Base-by-base conservation (phyloP, 1,140 invertebrate species). In the Carposina sasakii region DNA sequence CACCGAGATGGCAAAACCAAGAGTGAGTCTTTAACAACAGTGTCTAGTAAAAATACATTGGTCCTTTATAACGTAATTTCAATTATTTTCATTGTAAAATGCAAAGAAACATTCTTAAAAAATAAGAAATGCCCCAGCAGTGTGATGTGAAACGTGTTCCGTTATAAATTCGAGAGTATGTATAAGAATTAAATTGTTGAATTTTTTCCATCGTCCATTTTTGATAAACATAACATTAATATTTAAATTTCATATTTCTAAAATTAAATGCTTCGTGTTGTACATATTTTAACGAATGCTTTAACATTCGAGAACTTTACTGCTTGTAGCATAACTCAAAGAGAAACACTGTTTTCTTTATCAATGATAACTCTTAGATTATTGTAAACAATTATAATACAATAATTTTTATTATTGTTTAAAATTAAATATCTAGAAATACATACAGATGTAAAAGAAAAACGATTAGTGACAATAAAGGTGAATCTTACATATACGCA, bases 251-350 rank as follows among this genome's bases (percentile, higher is more conserved):
- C n/a, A 81, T 79, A 83, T 78, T 64, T 78, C 79, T 79, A 83
- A 83, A 81, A 83, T 81, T 83, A 83, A 83, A 83, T 83, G 79
- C 79, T 78, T 83, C 67, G 49, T 76, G 70, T 83, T 83, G 79
- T 83, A 83, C 79, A 83, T 79, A 59, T 69, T 70, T 72, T 72
- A 60, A 76, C 67, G 63, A 67, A 59, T 63, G 57, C 63, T 43
- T 20, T 37, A 57, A 64, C 56, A 48, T 59, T 63, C 67, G 53
- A 54, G 46, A 57, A 48, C n/a, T n/a, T n/a, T n/a, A n/a, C 54
- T 52, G 61, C 60, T 56, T 59, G 46, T 40, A 48, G 47, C 51
- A 48, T 45, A 48, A 48, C 52, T 57, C 50, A 54, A 55, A 54
- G 48, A 53, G 55, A 62, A 51, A 60, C 65, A 63, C 60, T 50